Evolutionary conservation across 2,888 invertebrate species (phyloP).

Genomic region (Sialis fuliginosa): DNA sequence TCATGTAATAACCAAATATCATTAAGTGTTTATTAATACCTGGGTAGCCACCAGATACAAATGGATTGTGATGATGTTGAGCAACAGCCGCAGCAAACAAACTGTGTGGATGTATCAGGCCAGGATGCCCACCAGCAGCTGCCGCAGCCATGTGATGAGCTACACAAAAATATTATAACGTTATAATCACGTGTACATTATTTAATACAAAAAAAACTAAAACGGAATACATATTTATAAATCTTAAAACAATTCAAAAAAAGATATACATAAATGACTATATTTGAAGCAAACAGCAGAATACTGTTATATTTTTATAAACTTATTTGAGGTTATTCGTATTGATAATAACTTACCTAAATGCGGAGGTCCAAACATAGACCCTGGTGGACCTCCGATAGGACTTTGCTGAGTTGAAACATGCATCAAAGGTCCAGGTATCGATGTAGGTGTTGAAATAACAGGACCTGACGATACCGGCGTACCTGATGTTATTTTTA

Average conservation of each 20-base stretch:
- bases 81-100: constrained; percentile 5
- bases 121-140: constrained; percentile 30
- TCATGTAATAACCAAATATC: too few relatives aligned
- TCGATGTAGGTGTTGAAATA: constrained; percentile 41
- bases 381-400: constrained; percentile 23
- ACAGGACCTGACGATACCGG: constrained; percentile 17
- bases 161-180: constrained; percentile 35
- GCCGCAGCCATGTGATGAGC: constrained; percentile 42
- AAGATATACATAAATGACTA: too few relatives aligned
- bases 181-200: neutral
- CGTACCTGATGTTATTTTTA: constrained; percentile 13
- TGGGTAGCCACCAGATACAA: constrained; percentile 1
- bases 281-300: too few relatives aligned
- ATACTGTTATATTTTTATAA: too few relatives aligned
- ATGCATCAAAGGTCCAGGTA: constrained; percentile 53
- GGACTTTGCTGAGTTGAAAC: constrained; percentile 57
- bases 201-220: too few relatives aligned
- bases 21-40: neutral
- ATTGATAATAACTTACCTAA: neutral
- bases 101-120: constrained; percentile 3
- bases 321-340: too few relatives aligned
- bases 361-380: constrained; percentile 23
- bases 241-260: too few relatives aligned
- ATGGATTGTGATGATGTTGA: constrained; percentile 5
- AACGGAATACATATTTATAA: too few relatives aligned